These are phyloP conservation scores for Ispidina picta DNA, from an alignment of 2,797 vertebrate genomes.

Conservation along the genomic window DNA sequence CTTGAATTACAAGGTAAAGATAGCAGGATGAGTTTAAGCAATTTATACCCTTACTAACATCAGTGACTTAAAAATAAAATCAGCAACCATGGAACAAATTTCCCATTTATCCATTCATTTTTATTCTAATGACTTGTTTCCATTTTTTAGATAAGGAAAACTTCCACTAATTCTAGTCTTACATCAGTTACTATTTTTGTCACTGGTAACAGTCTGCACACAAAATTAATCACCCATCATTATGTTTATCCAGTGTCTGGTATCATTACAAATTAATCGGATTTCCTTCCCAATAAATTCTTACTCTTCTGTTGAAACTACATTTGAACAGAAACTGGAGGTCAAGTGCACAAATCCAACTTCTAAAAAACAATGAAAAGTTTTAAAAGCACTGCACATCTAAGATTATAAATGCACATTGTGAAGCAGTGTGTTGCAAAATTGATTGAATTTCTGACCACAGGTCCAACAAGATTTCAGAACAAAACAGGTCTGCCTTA, in stretches of 20 bases:
- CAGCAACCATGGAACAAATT: not conserved
- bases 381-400: not conserved
- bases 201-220: not conserved
- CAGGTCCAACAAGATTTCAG: not conserved
- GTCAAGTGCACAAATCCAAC: not conserved
- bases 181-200: not conserved
- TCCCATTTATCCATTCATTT: not conserved
- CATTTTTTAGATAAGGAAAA: not conserved
- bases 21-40: not conserved
- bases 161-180: not conserved
- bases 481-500: not conserved
- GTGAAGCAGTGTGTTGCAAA: not conserved
- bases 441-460: not conserved
- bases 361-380: not conserved
- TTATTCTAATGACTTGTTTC: not conserved
- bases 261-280: not conserved
- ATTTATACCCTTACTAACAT: not conserved
- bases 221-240: not conserved
- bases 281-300: accelerated
- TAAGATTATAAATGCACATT: not conserved
- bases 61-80: not conserved
- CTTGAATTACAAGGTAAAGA: not conserved
- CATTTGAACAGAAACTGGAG: not conserved
- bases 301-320: not conserved
- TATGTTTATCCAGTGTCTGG: not conserved